Conservation (phyloP, 2,797 vertebrate species). For the Taeniopygia guttata region DNA sequence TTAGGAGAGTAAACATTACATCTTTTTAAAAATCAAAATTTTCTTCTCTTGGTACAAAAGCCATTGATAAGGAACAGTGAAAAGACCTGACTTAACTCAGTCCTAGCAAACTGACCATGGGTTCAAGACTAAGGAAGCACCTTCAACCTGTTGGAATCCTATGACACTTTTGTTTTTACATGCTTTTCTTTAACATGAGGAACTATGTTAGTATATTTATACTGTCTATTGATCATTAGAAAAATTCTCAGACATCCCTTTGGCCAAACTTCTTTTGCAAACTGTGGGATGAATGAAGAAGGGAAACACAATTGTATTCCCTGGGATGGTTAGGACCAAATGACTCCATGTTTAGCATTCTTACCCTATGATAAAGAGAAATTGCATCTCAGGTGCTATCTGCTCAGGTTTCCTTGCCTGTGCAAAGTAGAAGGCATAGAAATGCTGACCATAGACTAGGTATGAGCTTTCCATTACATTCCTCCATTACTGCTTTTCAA, state of each 20-base stretch:
- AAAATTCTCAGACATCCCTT: not conserved
- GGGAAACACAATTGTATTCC: not conserved
- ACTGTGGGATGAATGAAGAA: not conserved
- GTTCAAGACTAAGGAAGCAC: not conserved
- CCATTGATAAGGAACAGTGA: not conserved
- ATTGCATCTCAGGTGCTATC: not conserved
- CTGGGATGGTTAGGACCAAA: not conserved
- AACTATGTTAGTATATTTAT: not conserved
- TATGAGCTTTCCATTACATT: not conserved
- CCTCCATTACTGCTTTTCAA: not conserved
- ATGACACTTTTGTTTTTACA: not conserved
- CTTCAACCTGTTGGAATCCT: not conserved
- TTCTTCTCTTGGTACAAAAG: not conserved
- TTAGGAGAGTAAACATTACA: not conserved
- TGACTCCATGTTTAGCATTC: not conserved
- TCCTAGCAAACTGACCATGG: not conserved
- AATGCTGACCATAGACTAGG: not conserved
- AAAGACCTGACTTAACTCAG: not conserved
- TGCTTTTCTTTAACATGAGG: not conserved
- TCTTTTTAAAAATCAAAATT: not conserved
- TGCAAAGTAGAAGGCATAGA: not conserved
- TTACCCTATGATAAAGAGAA: not conserved
- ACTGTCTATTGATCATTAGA: not conserved
- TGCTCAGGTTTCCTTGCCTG: not conserved
- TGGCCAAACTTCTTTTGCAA: not conserved